Conservation (phyloP, 2,888 invertebrate genomes). For the Tipula lateralis region DNA sequence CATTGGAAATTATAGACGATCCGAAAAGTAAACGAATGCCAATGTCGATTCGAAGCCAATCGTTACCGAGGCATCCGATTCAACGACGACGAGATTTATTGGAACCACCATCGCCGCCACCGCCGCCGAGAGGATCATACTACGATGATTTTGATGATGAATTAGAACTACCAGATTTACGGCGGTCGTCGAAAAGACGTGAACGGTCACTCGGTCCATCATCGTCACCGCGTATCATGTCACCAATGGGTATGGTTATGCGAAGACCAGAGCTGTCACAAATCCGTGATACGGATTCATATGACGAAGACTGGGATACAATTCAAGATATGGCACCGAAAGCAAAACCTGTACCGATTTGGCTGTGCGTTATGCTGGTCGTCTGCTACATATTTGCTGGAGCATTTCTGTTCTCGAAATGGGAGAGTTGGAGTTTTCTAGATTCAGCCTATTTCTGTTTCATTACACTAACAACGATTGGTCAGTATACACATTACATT, state of each 20-base stretch:
- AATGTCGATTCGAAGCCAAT: slow-evolving; percentile 33
- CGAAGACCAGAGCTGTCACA: slow-evolving; percentile 54
- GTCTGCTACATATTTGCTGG: slow-evolving; percentile 86
- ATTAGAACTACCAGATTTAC: slow-evolving; percentile 39
- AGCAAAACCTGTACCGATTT: slow-evolving; percentile 73
- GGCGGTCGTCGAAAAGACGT: slow-evolving; percentile 36
- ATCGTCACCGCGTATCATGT: slow-evolving; percentile 61
- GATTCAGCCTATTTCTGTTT: slow-evolving; percentile 93
- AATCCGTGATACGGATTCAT: slow-evolving; percentile 57
- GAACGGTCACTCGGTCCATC: slow-evolving; percentile 40
- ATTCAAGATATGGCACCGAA: slow-evolving; percentile 49
- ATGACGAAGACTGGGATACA: slow-evolving; percentile 52
- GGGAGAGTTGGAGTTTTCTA: slow-evolving; percentile 82
- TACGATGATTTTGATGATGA: slow-evolving; percentile 43
- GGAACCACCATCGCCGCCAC: slow-evolving; percentile 39
- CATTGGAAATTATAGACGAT: slow-evolving; percentile 51
- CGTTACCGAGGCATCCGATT: slow-evolving; percentile 38
- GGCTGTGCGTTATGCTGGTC: slow-evolving; percentile 82
- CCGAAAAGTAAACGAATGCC: slow-evolving; percentile 25
- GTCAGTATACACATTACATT: slow-evolving; percentile 40
- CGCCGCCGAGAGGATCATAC: slow-evolving; percentile 32
- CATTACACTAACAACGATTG: slow-evolving; percentile 88
- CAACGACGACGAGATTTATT: slow-evolving; percentile 34
- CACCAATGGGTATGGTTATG: slow-evolving; percentile 62
- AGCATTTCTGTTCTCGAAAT: slow-evolving; percentile 76